phyloP scores from a whole-genome alignment of 2,888 invertebrate species.

The Hetaerina titia region DNA sequence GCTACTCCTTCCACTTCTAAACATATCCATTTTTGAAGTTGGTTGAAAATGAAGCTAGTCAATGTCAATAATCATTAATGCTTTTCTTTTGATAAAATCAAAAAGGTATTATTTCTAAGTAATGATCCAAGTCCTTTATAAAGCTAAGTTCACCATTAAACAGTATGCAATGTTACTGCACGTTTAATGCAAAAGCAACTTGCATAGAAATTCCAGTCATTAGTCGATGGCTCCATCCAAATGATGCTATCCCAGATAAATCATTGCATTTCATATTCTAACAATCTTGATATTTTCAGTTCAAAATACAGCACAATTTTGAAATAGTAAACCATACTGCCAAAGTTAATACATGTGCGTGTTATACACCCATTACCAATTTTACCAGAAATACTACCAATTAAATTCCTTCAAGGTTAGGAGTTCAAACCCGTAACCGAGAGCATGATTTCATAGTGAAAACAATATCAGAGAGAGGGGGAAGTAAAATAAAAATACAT shows the following conservation, averaged over 20 bases:
- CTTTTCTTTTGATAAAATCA: neutral
- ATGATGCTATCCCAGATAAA: neutral
- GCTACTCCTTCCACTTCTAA: neutral
- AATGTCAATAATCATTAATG: neutral
- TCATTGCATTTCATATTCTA: neutral
- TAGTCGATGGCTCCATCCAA: neutral
- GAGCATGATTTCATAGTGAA: neutral
- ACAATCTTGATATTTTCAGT: neutral
- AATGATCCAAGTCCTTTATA: slow-evolving; percentile 24
- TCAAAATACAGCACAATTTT: neutral
- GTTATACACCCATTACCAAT: slow-evolving; percentile 18
- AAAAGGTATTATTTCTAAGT: neutral
- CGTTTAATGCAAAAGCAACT: neutral
- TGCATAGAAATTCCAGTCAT: neutral
- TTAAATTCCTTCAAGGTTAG: neutral
- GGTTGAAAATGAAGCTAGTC: neutral
- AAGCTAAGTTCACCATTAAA: slow-evolving; percentile 39
- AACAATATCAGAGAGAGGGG: neutral
- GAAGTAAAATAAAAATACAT: slow-evolving; percentile 14
- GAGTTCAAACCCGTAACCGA: neutral
- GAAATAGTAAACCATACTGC: neutral
- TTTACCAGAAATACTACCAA: neutral
- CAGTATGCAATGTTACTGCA: neutral
- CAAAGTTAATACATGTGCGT: slow-evolving; percentile 27
- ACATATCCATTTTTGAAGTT: no score